Percentiles rank a stretch among this genome's conserved stretches.
Conservation (phyloP, 2,797 vertebrate species). For the Acrossocheilus fasciatus region DNA sequence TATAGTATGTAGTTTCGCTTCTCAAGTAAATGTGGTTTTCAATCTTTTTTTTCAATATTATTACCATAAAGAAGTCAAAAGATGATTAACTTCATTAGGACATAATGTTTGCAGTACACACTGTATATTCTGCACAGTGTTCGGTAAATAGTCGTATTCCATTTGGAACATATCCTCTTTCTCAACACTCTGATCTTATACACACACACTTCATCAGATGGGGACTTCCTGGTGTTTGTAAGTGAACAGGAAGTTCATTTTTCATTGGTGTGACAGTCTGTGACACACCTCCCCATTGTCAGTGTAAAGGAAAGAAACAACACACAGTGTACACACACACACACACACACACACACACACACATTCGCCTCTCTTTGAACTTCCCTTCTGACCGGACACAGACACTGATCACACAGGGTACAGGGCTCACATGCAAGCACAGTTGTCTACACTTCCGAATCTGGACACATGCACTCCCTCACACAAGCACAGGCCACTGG, state of each 20-base stretch:
- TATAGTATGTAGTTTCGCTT: background rate
- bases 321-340: slow-evolving; percentile 40
- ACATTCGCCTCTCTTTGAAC: slow-evolving; percentile 37
- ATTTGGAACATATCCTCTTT: slow-evolving; percentile 14
- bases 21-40: background rate
- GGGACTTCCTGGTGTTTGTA: slow-evolving; percentile 70
- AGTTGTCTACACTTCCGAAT: slow-evolving; percentile 34
- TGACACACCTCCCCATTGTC: slow-evolving; percentile 69
- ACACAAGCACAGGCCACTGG: slow-evolving; percentile 8
- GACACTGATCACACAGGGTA: slow-evolving; percentile 43
- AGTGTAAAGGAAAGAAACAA: slow-evolving; percentile 57
- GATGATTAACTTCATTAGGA: background rate
- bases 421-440: slow-evolving; percentile 20
- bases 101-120: background rate
- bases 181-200: slow-evolving; percentile 34
- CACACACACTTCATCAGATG: slow-evolving; percentile 50
- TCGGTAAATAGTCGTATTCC: background rate
- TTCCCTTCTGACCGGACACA: slow-evolving; percentile 38
- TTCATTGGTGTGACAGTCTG: slow-evolving; percentile 67
- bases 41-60: background rate
- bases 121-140: background rate
- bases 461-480: slow-evolving; percentile 19
- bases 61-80: background rate
- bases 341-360: slow-evolving; percentile 38
- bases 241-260: slow-evolving; percentile 71